Percentiles rank a stretch among this genome's conserved stretches.
These are phyloP conservation scores for Spea hammondii DNA, from an alignment of 2,797 vertebrate genomes.

Conservation along the genomic window DNA sequence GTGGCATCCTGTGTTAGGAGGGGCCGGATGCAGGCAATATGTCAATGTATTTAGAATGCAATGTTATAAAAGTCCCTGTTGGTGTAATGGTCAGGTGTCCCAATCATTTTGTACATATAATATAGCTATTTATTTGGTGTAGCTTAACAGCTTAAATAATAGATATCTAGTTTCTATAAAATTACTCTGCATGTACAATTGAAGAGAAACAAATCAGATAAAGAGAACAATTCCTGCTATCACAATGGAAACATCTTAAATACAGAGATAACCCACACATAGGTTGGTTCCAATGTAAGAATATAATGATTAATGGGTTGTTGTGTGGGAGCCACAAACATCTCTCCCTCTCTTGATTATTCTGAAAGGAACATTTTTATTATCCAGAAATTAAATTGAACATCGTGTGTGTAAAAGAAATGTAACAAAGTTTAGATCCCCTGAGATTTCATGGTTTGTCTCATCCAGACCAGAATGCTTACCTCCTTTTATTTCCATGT, in stretches of 20 bases:
- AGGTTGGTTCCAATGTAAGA: neutral
- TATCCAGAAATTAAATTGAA: neutral
- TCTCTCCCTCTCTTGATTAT: neutral
- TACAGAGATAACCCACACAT: neutral
- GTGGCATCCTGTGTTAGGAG: no score
- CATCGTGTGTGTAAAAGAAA: neutral
- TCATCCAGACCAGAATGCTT: neutral
- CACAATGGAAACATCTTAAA: neutral
- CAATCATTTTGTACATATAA: no score
- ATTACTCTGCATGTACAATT: no score
- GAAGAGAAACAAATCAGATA: neutral
- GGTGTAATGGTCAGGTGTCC: no score
- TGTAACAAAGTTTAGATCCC: neutral
- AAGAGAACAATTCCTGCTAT: neutral
- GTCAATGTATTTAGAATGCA: no score
- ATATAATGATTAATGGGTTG: neutral
- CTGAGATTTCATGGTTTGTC: neutral
- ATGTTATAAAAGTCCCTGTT: no score
- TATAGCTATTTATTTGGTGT: no score
- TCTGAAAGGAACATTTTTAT: conserved; percentile 2
- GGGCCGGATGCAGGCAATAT: no score
- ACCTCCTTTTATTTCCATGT: no score
- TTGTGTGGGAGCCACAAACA: neutral
- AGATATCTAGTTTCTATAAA: no score
- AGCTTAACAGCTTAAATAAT: no score